A percentile compares a stretch with the other conserved stretches of the same genome.
Conservation (phyloP, 2,797 vertebrate species). For the Scomberomorus guttatus region DNA sequence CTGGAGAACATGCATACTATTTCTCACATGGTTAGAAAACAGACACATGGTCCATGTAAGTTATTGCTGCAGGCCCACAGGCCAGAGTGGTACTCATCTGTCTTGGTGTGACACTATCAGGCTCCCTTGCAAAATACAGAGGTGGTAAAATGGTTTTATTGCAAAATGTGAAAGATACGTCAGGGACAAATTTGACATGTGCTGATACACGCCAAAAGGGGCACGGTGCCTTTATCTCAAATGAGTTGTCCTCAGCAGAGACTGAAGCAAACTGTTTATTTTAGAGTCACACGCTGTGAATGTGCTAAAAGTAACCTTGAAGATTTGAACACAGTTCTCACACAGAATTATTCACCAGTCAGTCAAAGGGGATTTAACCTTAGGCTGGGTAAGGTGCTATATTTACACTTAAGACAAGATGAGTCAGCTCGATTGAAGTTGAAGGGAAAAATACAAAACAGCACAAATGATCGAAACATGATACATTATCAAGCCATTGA, state of each 20-base stretch:
- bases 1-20: slow-evolving; percentile 52
- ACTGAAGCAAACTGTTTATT: slow-evolving; percentile 18
- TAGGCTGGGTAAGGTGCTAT: slow-evolving; percentile 21
- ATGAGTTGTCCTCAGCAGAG: slow-evolving; percentile 32
- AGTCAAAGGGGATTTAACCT: slow-evolving; percentile 36
- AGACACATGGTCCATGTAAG: slow-evolving; percentile 64
- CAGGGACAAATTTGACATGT: slow-evolving; percentile 59
- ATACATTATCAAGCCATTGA: slow-evolving; percentile 55
- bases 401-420: slow-evolving; percentile 36
- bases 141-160: slow-evolving; percentile 78
- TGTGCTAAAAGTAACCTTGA: slow-evolving; percentile 15
- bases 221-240: slow-evolving; percentile 55
- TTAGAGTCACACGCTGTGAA: slow-evolving; percentile 27
- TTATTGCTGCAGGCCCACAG: slow-evolving; percentile 71
- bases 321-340: slow-evolving; percentile 27
- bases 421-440: slow-evolving; percentile 10
- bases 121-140: slow-evolving; percentile 66
- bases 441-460: slow-evolving; percentile 25
- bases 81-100: slow-evolving; percentile 70
- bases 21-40: slow-evolving; percentile 74
- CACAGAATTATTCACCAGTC: slow-evolving; percentile 26
- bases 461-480: slow-evolving; percentile 34
- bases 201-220: slow-evolving; percentile 64
- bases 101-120: slow-evolving; percentile 78
- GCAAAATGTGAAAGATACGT: slow-evolving; percentile 69